phyloP scores from a whole-genome alignment of 2,113 vertebrate species.

The Mellivora capensis region DNA sequence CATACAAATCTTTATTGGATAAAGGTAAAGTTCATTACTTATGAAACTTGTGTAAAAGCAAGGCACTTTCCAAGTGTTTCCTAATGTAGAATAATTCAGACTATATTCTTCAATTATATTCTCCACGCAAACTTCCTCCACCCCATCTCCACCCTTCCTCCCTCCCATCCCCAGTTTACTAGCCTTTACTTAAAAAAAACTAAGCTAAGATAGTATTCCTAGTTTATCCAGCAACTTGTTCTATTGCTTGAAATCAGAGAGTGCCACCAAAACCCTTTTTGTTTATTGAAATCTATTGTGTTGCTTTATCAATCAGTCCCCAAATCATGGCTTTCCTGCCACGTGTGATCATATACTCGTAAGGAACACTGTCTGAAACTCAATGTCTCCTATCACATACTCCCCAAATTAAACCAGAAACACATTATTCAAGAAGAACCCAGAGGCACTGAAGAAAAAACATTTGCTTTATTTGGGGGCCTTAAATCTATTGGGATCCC shows the following conservation, averaged over 20 bases:
- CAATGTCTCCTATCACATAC: background rate
- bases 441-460: slow-evolving; percentile 39
- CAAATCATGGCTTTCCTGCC: background rate
- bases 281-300: background rate
- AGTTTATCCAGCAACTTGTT: background rate
- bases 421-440: background rate
- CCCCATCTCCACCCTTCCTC: background rate
- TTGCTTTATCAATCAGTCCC: background rate
- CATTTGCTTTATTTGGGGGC: background rate
- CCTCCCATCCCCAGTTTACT: background rate
- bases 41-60: background rate
- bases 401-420: slow-evolving; percentile 39
- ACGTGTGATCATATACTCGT: background rate
- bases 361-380: slow-evolving; percentile 2
- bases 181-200: background rate
- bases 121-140: slow-evolving; percentile 6
- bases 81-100: background rate
- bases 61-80: background rate
- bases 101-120: background rate
- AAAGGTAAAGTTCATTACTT: background rate
- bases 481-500: background rate
- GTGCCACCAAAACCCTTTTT: background rate
- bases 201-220: background rate
- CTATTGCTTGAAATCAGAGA: background rate
- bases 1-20: background rate